Evolutionary conservation across 2,113 vertebrate species (phyloP).

Genomic region (Ictalurus furcatus): DNA sequence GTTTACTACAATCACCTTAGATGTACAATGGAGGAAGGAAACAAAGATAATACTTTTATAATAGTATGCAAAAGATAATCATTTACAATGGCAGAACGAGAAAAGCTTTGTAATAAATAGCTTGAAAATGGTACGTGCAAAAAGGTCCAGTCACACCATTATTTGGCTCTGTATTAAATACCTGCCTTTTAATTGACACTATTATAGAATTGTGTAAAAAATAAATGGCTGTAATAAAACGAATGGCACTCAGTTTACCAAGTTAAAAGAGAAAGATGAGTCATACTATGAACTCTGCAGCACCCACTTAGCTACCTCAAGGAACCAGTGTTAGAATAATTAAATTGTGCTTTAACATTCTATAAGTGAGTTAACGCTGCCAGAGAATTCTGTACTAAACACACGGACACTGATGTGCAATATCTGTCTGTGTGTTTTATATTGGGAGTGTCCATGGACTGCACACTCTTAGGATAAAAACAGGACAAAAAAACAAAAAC

Average conservation of each 20-base stretch:
- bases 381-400: not conserved
- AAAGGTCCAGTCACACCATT: not conserved
- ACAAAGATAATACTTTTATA: not conserved
- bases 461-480: not conserved
- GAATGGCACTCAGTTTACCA: not conserved
- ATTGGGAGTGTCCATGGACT: not conserved
- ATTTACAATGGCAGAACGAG: not conserved
- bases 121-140: not conserved
- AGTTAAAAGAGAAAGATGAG: constrained; percentile 19
- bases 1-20: not conserved
- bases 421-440: not conserved
- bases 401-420: not conserved
- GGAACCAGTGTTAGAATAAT: constrained; percentile 1
- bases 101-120: not conserved
- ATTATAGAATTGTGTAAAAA: not conserved
- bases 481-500: not conserved
- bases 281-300: constrained; percentile 25
- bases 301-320: constrained; percentile 29
- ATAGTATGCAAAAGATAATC: not conserved
- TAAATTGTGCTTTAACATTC: not conserved
- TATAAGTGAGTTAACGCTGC: not conserved
- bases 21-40: not conserved
- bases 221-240: not conserved
- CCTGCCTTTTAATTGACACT: not conserved
- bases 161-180: not conserved